These are phyloP conservation scores for Pelvicachromis taeniatus DNA, from an alignment of 2,113 vertebrate species.

Conservation along the genomic window DNA sequence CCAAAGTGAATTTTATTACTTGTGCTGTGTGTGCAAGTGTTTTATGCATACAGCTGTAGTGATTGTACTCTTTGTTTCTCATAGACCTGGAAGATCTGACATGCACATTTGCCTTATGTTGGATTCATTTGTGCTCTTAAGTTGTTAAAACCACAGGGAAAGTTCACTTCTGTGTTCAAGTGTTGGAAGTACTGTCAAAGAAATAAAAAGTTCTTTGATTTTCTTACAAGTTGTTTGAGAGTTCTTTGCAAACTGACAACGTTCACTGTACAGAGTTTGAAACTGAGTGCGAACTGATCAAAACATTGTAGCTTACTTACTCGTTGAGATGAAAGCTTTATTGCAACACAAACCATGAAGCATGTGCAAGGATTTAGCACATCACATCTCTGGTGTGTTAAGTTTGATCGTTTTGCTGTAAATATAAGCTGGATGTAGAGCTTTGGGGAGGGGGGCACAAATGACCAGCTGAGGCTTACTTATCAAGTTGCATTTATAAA, in stretches of 20 bases:
- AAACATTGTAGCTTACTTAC: not conserved
- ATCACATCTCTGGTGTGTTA: not conserved
- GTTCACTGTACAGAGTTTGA: not conserved
- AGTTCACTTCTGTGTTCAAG: slow-evolving; percentile 37
- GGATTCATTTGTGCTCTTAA: slow-evolving; percentile 55
- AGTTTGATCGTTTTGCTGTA: not conserved
- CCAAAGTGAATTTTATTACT: slow-evolving; percentile 24
- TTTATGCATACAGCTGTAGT: slow-evolving; percentile 45
- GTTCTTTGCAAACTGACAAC: not conserved
- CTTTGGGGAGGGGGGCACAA: too few species aligned
- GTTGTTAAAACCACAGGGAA: slow-evolving; percentile 50
- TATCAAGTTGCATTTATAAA: not conserved
- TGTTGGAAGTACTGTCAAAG: slow-evolving; percentile 53
- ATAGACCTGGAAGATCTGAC: slow-evolving; percentile 33
- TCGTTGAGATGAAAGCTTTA: not conserved
- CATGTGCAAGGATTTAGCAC: not conserved
- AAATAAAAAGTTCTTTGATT: slow-evolving; percentile 65
- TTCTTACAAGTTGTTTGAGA: slow-evolving; percentile 21
- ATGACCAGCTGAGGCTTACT: not conserved
- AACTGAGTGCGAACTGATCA: too few species aligned
- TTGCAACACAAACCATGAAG: not conserved
- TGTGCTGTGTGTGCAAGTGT: slow-evolving; percentile 43
- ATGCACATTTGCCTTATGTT: slow-evolving; percentile 63
- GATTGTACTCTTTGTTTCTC: slow-evolving; percentile 50
- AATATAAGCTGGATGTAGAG: not conserved